Evolutionary conservation across 2,888 invertebrate species (phyloP).

Genomic region (Drosophila melanocephala): DNA sequence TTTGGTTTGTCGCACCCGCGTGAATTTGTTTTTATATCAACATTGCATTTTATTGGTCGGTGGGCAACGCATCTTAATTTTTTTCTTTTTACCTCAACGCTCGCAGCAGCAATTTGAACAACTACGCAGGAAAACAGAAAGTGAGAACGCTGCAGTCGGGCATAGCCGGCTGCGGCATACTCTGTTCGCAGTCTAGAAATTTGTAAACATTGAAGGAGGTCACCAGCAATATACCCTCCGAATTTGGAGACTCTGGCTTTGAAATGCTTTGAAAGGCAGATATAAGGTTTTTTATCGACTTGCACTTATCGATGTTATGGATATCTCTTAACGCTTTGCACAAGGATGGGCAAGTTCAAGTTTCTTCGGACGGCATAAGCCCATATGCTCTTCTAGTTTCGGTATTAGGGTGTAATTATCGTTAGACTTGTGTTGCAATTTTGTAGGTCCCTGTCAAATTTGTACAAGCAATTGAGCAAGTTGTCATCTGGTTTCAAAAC

Average conservation of each 20-base stretch:
- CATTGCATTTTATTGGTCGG: constrained; percentile 79
- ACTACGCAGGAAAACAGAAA: background rate
- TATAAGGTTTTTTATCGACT: background rate
- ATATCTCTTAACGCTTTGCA: background rate
- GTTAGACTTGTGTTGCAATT: background rate
- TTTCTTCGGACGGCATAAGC: background rate
- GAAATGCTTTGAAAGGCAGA: background rate
- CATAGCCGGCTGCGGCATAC: background rate
- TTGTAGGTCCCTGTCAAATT: constrained; percentile 3
- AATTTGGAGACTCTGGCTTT: too few species aligned
- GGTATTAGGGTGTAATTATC: background rate
- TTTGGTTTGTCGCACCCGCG: constrained; percentile 78
- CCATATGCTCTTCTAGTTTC: background rate
- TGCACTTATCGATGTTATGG: background rate
- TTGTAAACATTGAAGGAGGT: too few species aligned
- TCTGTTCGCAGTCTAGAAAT: background rate
- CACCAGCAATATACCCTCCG: too few species aligned
- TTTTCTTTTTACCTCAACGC: background rate
- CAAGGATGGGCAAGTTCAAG: background rate
- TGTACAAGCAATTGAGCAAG: background rate
- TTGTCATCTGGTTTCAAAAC: background rate
- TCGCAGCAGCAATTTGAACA: constrained; percentile 26
- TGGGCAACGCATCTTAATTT: constrained; percentile 41
- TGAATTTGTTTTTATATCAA: constrained; percentile 78
- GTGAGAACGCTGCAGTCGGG: background rate